Conservation (phyloP, 2,113 vertebrate species). For the Panurus biarmicus region DNA sequence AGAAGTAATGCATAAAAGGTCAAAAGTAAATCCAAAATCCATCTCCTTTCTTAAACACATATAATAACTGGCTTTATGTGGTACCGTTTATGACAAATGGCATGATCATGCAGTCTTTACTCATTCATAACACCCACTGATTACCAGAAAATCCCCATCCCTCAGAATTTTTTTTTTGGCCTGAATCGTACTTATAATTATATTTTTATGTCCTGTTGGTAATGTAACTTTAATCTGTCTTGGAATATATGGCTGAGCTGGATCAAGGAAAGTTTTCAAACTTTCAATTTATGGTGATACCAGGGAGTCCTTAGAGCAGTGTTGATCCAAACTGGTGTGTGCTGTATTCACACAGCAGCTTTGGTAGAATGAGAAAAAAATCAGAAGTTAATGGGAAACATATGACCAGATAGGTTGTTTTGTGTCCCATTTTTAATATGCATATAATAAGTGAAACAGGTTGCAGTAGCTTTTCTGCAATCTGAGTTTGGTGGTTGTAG, state of each 20-base stretch:
- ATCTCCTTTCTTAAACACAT: constrained; percentile 16
- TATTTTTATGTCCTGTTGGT: constrained; percentile 37
- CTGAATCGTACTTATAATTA: constrained; percentile 48
- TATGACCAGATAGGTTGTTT: constrained; percentile 67
- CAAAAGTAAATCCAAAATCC: constrained; percentile 10
- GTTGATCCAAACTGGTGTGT: not conserved
- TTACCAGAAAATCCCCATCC: constrained; percentile 59
- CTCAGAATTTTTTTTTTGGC: constrained; percentile 43
- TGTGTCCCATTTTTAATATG: constrained; percentile 65
- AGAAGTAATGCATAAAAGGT: not conserved
- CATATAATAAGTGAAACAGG: constrained; percentile 65
- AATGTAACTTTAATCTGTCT: not conserved
- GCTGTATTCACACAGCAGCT: constrained; percentile 49
- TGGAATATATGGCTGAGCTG: not conserved
- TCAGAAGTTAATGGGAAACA: constrained; percentile 72
- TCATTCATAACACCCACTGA: constrained; percentile 62
- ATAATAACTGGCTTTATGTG: constrained; percentile 46
- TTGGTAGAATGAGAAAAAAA: constrained; percentile 66
- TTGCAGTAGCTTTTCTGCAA: constrained; percentile 31
- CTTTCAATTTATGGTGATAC: not conserved
- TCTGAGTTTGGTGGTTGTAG: not conserved
- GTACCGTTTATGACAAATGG: constrained; percentile 55
- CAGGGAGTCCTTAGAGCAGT: not conserved
- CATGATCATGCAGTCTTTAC: constrained; percentile 60
- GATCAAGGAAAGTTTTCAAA: not conserved